A percentile compares a stretch with the other conserved stretches of the same genome.
Evolutionary conservation across 2,113 vertebrate genomes (phyloP).

Genomic region (Chionis minor): DNA sequence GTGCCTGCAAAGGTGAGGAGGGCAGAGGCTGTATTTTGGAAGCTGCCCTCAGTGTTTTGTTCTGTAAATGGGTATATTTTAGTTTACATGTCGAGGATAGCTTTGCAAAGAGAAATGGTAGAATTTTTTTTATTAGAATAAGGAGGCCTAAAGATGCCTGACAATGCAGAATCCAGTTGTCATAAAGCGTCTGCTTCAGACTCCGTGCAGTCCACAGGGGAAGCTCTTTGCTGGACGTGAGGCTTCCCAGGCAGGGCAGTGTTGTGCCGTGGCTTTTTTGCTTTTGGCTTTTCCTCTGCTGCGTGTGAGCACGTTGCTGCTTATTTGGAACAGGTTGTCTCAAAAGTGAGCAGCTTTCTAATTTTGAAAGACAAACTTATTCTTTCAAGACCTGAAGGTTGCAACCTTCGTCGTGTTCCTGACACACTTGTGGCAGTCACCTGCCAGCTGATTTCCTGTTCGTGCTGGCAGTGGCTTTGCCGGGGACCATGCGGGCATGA

Average conservation of each 20-base stretch:
- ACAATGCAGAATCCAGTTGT: neutral
- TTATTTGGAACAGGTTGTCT: neutral
- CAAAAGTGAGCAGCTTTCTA: neutral
- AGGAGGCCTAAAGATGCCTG: neutral
- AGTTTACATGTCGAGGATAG: neutral
- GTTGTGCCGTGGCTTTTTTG: neutral
- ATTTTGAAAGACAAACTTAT: neutral
- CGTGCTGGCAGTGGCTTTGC: neutral
- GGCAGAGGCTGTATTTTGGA: neutral
- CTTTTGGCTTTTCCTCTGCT: neutral
- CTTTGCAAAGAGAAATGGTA: neutral
- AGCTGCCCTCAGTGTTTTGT: neutral
- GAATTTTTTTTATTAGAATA: neutral
- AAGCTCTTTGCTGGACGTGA: neutral
- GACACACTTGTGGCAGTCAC: neutral
- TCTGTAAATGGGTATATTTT: neutral
- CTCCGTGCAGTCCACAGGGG: neutral
- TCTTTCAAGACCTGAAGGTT: neutral
- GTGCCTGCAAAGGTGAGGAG: neutral
- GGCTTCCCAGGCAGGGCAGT: neutral
- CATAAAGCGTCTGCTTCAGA: neutral
- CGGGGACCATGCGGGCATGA: rapidly evolving
- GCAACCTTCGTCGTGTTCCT: neutral
- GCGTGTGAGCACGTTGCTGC: rapidly evolving
- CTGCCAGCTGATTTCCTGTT: neutral